These are phyloP conservation scores for Drosophila cognata DNA, from an alignment of 2,888 invertebrate genomes.

Conservation along the genomic window DNA sequence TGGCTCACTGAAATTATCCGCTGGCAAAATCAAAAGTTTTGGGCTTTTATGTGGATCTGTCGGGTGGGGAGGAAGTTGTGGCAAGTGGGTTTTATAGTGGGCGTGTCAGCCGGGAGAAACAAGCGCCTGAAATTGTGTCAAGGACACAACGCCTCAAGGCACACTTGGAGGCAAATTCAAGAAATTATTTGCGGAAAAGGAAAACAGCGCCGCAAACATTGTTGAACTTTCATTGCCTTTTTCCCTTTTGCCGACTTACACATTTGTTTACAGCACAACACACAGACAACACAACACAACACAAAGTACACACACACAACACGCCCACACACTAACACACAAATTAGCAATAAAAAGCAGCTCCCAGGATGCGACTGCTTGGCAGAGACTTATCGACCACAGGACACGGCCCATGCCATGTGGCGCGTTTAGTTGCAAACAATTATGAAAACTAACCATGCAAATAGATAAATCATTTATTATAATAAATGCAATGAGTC, in stretches of 20 bases:
- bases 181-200: constrained; percentile 74
- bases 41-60: constrained; percentile 56
- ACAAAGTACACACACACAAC: constrained; percentile 2
- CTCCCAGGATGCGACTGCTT: constrained; percentile 25
- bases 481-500: constrained; percentile 4
- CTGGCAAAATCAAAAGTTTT: constrained; percentile 72
- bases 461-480: constrained; percentile 27
- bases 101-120: constrained; percentile 37
- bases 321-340: constrained; percentile 6
- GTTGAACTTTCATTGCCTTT: constrained; percentile 70
- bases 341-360: constrained; percentile 62
- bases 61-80: not conserved
- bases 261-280: constrained; percentile 39
- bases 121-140: constrained; percentile 61
- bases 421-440: constrained; percentile 22
- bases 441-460: constrained; percentile 14
- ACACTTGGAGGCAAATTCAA: constrained; percentile 61
- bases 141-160: constrained; percentile 58
- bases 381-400: constrained; percentile 34
- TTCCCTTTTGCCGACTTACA: constrained; percentile 18
- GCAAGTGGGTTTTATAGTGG: constrained; percentile 22
- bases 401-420: constrained; percentile 12
- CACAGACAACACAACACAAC: constrained; percentile 12
- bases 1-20: constrained; percentile 65
- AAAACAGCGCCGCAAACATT: constrained; percentile 70